These are phyloP conservation scores for Linyphia triangularis DNA, from an alignment of 2,888 invertebrate species.

Conservation along the genomic window DNA sequence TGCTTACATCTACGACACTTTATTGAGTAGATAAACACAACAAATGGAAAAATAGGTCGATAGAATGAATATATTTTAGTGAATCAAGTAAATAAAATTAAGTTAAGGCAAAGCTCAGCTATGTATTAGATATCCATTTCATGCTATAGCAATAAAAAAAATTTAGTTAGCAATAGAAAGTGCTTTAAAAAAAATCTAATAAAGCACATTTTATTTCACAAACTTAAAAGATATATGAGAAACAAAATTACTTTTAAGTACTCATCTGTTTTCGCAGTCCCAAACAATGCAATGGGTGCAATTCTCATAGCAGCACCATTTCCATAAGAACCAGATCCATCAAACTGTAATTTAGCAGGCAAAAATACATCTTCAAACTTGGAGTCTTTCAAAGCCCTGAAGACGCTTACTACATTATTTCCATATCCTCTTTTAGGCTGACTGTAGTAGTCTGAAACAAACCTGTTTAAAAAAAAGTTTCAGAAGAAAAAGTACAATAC, in stretches of 20 bases:
- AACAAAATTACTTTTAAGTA: conserved; percentile 33
- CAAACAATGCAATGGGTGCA: conserved; percentile 85
- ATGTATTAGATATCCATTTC: too few species aligned
- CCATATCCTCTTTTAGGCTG: conserved; percentile 86
- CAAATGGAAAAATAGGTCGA: too few species aligned
- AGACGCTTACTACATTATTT: conserved; percentile 81
- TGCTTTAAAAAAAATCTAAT: too few species aligned
- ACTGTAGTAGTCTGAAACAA: conserved; percentile 84
- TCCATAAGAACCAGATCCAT: conserved; percentile 86
- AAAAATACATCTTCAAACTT: conserved; percentile 83
- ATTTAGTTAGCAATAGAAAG: too few species aligned
- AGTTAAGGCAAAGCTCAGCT: too few species aligned
- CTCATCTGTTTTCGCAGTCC: conserved; percentile 80
- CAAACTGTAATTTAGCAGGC: conserved; percentile 85
- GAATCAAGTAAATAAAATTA: too few species aligned
- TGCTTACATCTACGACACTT: too few species aligned
- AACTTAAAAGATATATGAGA: too few species aligned
- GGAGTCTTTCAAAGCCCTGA: conserved; percentile 81
- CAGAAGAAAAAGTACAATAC: background rate
- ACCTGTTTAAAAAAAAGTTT: conserved; percentile 79
- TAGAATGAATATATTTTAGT: too few species aligned
- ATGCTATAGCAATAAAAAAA: too few species aligned
- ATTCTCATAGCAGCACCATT: conserved; percentile 89
- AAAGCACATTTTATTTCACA: too few species aligned
- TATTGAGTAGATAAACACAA: too few species aligned